phyloP scores from a whole-genome alignment of 1,140 invertebrate species.

The Nixonia krombeini region DNA sequence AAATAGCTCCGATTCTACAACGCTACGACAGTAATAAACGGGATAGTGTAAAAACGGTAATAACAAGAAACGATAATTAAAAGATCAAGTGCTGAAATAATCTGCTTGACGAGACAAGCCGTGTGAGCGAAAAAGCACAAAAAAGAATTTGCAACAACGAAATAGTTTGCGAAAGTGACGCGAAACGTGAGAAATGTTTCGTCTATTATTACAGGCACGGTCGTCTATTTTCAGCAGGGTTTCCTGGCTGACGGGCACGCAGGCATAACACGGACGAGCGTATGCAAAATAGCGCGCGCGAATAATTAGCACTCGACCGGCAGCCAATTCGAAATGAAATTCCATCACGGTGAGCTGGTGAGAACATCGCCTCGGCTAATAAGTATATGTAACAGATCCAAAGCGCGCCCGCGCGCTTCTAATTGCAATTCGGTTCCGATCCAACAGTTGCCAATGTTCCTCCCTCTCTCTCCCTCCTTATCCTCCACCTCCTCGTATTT shows the following conservation, averaged over 20 bases:
- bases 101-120: too few relatives aligned
- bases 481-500: too few relatives aligned
- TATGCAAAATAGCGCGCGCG: constrained; percentile 22
- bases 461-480: too few relatives aligned
- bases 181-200: constrained; percentile 1
- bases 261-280: constrained; percentile 3
- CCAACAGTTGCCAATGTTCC: constrained; percentile 47
- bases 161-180: too few relatives aligned
- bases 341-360: constrained; percentile 34
- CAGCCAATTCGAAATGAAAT: constrained; percentile 42
- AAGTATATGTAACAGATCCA: constrained; percentile 14
- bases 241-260: background rate
- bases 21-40: too few relatives aligned
- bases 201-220: constrained; percentile 34
- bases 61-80: too few relatives aligned
- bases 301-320: constrained; percentile 42
- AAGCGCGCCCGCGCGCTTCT: constrained; percentile 13
- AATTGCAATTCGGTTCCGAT: constrained; percentile 33
- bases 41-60: too few relatives aligned
- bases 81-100: too few relatives aligned
- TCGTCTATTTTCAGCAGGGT: constrained; percentile 10
- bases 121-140: too few relatives aligned
- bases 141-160: too few relatives aligned
- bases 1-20: too few relatives aligned
- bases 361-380: constrained; percentile 17